Evolutionary conservation across 2,888 invertebrate species (phyloP).

Genomic region (Stegophylla sp.): DNA sequence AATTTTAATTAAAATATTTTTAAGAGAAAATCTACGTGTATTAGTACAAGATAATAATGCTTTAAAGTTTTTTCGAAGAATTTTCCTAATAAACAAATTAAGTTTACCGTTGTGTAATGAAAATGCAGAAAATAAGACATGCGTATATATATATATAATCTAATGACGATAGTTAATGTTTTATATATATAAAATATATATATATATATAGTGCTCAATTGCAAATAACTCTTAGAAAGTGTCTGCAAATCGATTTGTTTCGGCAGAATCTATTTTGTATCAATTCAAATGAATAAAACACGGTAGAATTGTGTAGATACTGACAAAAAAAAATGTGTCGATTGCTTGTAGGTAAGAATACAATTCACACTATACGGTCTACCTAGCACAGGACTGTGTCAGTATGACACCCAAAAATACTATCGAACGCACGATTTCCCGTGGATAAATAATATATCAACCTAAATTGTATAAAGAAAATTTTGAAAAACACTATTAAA

Average conservation of each 20-base stretch:
- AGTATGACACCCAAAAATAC: slow-evolving; percentile 40
- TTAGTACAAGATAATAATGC: background rate
- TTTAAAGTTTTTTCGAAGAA: background rate
- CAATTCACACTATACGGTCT: slow-evolving; percentile 44
- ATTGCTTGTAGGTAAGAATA: background rate
- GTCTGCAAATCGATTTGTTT: slow-evolving; percentile 56
- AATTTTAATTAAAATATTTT: slow-evolving; percentile 5
- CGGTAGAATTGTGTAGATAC: slow-evolving; percentile 42
- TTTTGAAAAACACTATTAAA: background rate
- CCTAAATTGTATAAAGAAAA: background rate
- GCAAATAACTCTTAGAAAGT: slow-evolving; percentile 56
- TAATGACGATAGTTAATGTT: too few relatives aligned
- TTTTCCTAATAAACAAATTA: slow-evolving; percentile 48
- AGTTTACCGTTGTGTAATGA: slow-evolving; percentile 34
- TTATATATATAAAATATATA: background rate
- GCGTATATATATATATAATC: background rate
- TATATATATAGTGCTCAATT: slow-evolving; percentile 2
- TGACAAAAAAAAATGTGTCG: slow-evolving; percentile 30
- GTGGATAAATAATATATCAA: slow-evolving; percentile 1
- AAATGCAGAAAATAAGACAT: background rate
- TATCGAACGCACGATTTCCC: slow-evolving; percentile 28
- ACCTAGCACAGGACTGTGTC: slow-evolving; percentile 45
- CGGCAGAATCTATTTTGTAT: slow-evolving; percentile 55
- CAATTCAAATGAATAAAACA: slow-evolving; percentile 32
- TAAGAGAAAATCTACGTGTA: background rate